Evolutionary conservation across 2,888 invertebrate species (phyloP), one percentile per base, ranked within the genome.

Genomic region (Acleris holmiana): DNA sequence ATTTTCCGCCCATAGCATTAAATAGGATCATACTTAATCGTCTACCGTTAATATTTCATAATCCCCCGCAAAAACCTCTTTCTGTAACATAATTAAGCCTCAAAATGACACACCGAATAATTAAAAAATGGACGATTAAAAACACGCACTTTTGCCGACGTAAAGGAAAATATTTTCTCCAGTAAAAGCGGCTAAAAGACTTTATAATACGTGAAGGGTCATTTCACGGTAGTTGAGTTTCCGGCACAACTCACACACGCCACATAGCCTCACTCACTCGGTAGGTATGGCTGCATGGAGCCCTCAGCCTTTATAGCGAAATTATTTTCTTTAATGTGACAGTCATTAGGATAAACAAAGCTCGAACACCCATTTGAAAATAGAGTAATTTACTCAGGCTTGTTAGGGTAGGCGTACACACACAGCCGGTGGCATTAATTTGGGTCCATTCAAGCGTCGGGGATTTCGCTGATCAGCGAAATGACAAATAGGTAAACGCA

Each of bases 171-270:
- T 46, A 46, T 83, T 78, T 78, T 64, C 53, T 64, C 23, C 76
- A 75, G 77, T 80, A 79, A 85, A 87, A 84, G 78, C 79, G 80
- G 76, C 82, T 79, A 84, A 85, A 87, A 86, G 83, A 79, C 82
- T 88, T 85, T 86, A 85, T 88, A 86, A 87, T 85, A 83, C 80
- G 79, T 79, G 80, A 84, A 86, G 86, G 83, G 85, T 83, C 88
- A 85, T 89, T 86, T 86, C 81, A 87, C 84, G 88, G 79, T 75
- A 82, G 79, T 89, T 89, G 85, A 86, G 77, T 82, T 84, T 82
- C 78, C 85, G 79, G 85, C 85, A 86, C 75, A 83, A 13, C 83
- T 86, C 85, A 83, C 82, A 85, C 78, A 65, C 44, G 44, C 17
- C 23, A 23, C 55, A 58, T 1, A 13, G 35, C 4, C 35, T 35